These are phyloP conservation scores for Ictidomys tridecemlineatus DNA, from an alignment of 2,113 vertebrate species.

Conservation along the genomic window DNA sequence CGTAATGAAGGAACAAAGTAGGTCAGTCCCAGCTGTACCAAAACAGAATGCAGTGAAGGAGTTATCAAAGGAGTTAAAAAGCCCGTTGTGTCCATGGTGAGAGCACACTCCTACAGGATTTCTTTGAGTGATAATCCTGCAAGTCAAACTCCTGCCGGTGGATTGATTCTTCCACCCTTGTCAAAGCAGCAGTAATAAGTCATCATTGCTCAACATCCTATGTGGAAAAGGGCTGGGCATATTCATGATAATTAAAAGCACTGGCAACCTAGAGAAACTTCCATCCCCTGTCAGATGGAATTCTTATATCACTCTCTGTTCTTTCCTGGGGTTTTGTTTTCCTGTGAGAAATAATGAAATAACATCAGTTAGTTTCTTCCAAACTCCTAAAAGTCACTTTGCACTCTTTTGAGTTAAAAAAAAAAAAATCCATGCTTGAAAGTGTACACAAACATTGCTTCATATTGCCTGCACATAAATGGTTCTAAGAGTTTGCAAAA, in stretches of 20 bases:
- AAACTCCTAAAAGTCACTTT: conserved; percentile 69
- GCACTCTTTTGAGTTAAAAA: conserved; percentile 3
- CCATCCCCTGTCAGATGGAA: background rate
- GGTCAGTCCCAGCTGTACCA: conserved; percentile 60
- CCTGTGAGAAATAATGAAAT: conserved; percentile 74
- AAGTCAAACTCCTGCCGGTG: background rate
- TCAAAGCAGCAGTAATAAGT: background rate
- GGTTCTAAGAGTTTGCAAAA: conserved; percentile 76
- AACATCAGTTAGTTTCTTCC: conserved; percentile 66
- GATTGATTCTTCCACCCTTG: background rate
- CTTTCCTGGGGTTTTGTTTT: conserved; percentile 32
- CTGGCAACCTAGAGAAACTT: background rate
- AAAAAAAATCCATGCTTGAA: conserved; percentile 63
- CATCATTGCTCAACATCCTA: background rate
- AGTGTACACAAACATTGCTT: conserved; percentile 59
- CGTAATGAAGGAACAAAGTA: conserved; percentile 58
- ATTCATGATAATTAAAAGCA: background rate
- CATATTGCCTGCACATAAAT: conserved; percentile 74
- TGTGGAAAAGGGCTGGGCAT: background rate
- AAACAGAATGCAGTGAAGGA: conserved; percentile 43
- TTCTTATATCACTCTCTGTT: conserved; percentile 13
- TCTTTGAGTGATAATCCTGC: background rate
- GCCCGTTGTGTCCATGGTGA: background rate
- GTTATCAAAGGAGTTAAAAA: conserved; percentile 10
- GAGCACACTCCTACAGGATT: background rate